Evolutionary conservation across 64 coral and sea anemone species (phyloP).

Genomic region (Actinia tenebrosa): DNA sequence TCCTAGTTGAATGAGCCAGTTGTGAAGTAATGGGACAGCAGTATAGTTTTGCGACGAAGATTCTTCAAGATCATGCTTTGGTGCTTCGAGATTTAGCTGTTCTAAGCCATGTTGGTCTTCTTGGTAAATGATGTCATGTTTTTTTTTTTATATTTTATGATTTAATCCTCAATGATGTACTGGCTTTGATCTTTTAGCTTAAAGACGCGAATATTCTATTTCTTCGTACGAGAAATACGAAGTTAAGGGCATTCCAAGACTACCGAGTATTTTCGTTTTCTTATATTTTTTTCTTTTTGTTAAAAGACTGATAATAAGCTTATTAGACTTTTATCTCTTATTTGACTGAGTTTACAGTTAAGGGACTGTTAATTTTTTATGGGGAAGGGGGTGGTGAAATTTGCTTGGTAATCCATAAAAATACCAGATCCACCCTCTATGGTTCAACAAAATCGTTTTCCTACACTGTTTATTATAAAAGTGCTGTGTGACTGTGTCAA

Average conservation of each 20-base stretch:
- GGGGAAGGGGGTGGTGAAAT: too few relatives aligned
- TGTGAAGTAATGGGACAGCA: slow-evolving; percentile 69
- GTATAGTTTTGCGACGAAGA: slow-evolving; percentile 72
- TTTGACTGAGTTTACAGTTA: too few relatives aligned
- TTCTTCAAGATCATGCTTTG: slow-evolving; percentile 75
- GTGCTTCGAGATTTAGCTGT: slow-evolving; percentile 72
- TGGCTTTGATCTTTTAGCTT: background rate
- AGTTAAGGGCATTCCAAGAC: background rate
- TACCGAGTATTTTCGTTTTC: too few relatives aligned
- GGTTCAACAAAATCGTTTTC: too few relatives aligned
- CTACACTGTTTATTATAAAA: too few relatives aligned
- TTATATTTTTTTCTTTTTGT: too few relatives aligned
- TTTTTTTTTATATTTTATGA: background rate
- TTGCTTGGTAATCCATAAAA: too few relatives aligned
- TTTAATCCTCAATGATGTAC: background rate
- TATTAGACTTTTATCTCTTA: too few relatives aligned
- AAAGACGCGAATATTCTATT: background rate
- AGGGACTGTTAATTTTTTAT: too few relatives aligned
- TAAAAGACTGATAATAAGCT: too few relatives aligned
- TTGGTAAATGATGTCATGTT: slow-evolving; percentile 24
- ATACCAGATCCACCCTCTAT: too few relatives aligned
- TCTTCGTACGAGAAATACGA: background rate
- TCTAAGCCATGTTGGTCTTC: slow-evolving; percentile 59
- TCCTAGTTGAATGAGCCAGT: slow-evolving; percentile 4
- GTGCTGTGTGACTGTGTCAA: too few relatives aligned